A percentile compares a stretch with the other conserved stretches of the same genome.
Evolutionary conservation across 2,113 vertebrate genomes (phyloP).

Genomic region (Hippopotamus amphibius): DNA sequence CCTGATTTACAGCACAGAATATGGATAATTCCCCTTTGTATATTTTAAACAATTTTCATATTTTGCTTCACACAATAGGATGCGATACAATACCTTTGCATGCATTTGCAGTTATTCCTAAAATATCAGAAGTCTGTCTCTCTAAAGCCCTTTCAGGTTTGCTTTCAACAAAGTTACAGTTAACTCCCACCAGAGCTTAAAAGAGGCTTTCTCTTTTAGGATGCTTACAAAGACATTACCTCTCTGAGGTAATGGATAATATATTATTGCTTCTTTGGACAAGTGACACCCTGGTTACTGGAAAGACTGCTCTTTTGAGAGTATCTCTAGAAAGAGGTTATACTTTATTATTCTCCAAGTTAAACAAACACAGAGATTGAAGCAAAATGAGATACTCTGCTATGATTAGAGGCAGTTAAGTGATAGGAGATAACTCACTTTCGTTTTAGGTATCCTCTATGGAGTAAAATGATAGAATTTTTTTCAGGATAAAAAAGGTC

Average conservation of each 20-base stretch:
- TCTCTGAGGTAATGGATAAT: neutral
- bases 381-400: neutral
- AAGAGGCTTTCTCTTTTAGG: neutral
- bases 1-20: neutral
- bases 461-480: neutral
- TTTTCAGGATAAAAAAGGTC: neutral
- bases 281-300: neutral
- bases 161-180: neutral
- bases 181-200: neutral
- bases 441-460: neutral
- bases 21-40: neutral
- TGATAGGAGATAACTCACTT: slow-evolving; percentile 5
- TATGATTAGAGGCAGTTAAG: neutral
- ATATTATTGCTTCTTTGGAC: neutral
- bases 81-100: neutral
- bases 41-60: slow-evolving; percentile 11
- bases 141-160: neutral
- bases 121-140: neutral
- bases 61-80: slow-evolving; percentile 1
- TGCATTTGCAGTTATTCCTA: neutral
- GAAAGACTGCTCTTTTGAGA: slow-evolving; percentile 16
- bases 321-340: neutral
- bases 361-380: slow-evolving; percentile 2
- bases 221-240: neutral
- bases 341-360: slow-evolving; percentile 15